Conservation (phyloP, 2,113 vertebrate genomes). For the Festucalex cinctus region DNA sequence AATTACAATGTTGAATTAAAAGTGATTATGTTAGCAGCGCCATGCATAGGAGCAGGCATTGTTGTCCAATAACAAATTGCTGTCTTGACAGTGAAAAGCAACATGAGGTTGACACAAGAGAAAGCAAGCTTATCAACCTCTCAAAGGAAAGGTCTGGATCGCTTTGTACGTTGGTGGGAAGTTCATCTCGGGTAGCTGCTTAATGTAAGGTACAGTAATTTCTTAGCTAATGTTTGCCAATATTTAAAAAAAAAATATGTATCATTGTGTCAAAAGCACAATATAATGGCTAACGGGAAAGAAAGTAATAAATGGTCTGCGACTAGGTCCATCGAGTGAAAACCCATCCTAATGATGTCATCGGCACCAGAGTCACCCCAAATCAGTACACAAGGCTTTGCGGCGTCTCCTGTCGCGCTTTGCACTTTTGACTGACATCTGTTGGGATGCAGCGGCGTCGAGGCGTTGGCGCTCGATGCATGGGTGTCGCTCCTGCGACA, state of each 20-base stretch:
- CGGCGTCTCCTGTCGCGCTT: constrained; percentile 49
- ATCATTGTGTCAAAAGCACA: not conserved
- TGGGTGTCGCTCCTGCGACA: constrained; percentile 69
- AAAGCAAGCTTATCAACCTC: too few species aligned
- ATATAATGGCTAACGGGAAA: not conserved
- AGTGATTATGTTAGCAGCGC: too few species aligned
- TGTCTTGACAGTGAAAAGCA: too few species aligned
- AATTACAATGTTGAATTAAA: too few species aligned
- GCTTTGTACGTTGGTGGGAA: not conserved
- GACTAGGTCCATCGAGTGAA: not conserved
- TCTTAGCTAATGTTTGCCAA: too few species aligned
- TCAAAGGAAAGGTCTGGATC: too few species aligned
- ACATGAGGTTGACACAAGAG: too few species aligned
- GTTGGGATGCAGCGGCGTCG: constrained; percentile 58
- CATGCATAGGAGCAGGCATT: too few species aligned
- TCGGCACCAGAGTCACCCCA: constrained; percentile 19
- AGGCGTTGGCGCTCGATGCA: constrained; percentile 60
- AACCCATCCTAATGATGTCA: not conserved
- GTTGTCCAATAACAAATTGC: too few species aligned
- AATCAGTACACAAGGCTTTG: constrained; percentile 36
- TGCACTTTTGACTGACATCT: constrained; percentile 62
- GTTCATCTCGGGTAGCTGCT: not conserved
- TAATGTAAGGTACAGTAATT: too few species aligned
- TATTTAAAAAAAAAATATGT: not conserved
- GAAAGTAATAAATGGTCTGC: not conserved